These are phyloP conservation scores for Megamerina dolium DNA, from an alignment of 2,888 invertebrate genomes.

Conservation along the genomic window DNA sequence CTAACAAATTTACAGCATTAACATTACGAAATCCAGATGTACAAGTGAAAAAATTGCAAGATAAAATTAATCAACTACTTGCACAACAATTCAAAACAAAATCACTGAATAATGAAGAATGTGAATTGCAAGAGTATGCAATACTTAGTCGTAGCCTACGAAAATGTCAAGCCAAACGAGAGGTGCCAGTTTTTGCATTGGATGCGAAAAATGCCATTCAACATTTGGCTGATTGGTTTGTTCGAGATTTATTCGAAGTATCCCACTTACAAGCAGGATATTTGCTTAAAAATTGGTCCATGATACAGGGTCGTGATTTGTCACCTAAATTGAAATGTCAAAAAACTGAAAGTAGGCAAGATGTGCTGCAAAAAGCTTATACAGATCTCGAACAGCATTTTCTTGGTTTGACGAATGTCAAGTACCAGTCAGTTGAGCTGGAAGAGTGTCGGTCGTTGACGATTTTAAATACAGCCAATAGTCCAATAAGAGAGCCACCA, in stretches of 20 bases:
- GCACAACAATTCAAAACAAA: slow-evolving; percentile 24
- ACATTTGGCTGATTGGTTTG: slow-evolving; percentile 49
- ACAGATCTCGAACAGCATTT: slow-evolving; percentile 26
- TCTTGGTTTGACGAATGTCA: not conserved
- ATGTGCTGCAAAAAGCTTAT: slow-evolving; percentile 25
- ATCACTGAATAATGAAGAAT: slow-evolving; percentile 9
- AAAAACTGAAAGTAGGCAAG: not conserved
- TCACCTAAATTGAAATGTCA: slow-evolving; percentile 48
- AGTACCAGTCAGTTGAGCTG: not conserved
- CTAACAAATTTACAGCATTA: slow-evolving; percentile 43
- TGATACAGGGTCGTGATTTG: slow-evolving; percentile 59
- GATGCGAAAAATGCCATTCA: slow-evolving; percentile 12
- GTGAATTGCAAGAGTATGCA: slow-evolving; percentile 9
- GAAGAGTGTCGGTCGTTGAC: not conserved
- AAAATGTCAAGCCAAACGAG: slow-evolving; percentile 3
- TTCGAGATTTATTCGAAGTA: slow-evolving; percentile 50
- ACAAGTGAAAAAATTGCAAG: slow-evolving; percentile 33
- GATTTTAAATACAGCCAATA: not conserved
- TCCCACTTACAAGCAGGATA: slow-evolving; percentile 47
- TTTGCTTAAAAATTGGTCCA: slow-evolving; percentile 57
- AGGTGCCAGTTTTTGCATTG: slow-evolving; percentile 14
- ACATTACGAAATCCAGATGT: slow-evolving; percentile 36
- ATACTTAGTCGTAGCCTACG: slow-evolving; percentile 24
- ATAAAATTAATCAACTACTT: slow-evolving; percentile 32
- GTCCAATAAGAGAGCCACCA: slow-evolving; percentile 20